Evolutionary conservation across 1,140 invertebrate genomes (phyloP), one percentile per base, ranked within the genome.

Genomic region (Yoshiicerus persimilis): DNA sequence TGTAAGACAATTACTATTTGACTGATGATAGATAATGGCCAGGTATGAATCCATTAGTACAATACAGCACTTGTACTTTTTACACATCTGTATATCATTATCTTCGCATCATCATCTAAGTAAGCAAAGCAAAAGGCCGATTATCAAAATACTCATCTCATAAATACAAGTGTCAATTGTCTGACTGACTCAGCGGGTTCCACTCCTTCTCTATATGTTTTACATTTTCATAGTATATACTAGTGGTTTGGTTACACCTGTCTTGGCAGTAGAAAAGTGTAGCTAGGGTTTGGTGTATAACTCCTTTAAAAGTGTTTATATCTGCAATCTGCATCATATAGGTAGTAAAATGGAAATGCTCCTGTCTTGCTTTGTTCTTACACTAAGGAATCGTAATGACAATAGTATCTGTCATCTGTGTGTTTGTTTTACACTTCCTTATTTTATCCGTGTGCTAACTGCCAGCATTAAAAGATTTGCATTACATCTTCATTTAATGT

Each of bases 81-180:
- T 70, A 64, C 4, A 70, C 41, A 47, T 47, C 20, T 47, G 41
- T 70, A 70, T 36, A 38, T 80, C 75, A 80, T 80, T 32, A 80
- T 70, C 75, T 36, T 80, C 32, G 38, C 30, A 36, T 16, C 75
- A 80, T n/a, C 75, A 36, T 34, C 75, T 23, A 9, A 32, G 13
- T 30, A 34, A 36, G 70, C 30, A 77, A 34, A 77, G n/a, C 70
- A 34, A 34, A n/a, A 34, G 30, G 75, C 16, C 75, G 20, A 80
- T 38, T 34, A 36, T 80, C 75, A 80, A 36, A 80, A 80, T 32
- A 36, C 16, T 32, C 75, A 80, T 80, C 16, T 32, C 75, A 80
- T 80, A 34, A 80, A 80, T 32, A 80, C 75, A 80, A 80, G 75
- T 80, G 34, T 80, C 75, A 80, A 80, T 80, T 80, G 75, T 80